These are phyloP conservation scores for Nibea albiflora DNA, from an alignment of 2,113 vertebrate species.

Conservation along the genomic window DNA sequence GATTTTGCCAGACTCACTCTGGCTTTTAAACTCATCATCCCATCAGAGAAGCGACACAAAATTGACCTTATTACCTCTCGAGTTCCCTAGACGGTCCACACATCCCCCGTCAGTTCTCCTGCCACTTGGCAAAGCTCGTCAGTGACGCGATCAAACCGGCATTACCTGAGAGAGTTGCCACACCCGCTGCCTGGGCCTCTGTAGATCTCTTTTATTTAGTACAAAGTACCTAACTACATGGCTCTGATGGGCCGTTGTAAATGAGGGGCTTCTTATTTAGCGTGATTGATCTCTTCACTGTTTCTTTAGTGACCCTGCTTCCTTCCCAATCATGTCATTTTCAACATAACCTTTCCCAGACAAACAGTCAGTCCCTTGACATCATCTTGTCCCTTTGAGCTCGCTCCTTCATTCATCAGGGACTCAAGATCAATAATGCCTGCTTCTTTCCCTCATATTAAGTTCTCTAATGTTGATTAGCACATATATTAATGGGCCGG, in stretches of 20 bases:
- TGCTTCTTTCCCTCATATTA: background rate
- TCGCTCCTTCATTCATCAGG: constrained; percentile 18
- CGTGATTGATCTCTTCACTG: constrained; percentile 12
- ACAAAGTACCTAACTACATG: constrained; percentile 18
- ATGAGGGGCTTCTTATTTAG: background rate
- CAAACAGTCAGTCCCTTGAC: constrained; percentile 32
- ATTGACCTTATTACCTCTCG: constrained; percentile 44
- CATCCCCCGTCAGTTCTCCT: constrained; percentile 22
- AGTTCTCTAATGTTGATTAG: background rate
- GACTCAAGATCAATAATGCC: constrained; percentile 12
- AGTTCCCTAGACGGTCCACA: constrained; percentile 24
- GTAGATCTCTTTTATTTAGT: constrained; percentile 11
- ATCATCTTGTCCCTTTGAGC: constrained; percentile 16
- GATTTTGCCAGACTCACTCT: constrained; percentile 52
- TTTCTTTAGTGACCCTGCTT: background rate
- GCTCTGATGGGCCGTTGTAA: background rate
- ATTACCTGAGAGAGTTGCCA: constrained; percentile 49
- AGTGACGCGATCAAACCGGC: constrained; percentile 45
- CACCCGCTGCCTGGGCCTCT: constrained; percentile 5
- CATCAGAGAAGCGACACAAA: constrained; percentile 54
- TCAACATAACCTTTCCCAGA: constrained; percentile 17
- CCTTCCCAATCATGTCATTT: background rate
- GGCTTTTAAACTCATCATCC: constrained; percentile 64
- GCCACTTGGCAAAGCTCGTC: constrained; percentile 39
- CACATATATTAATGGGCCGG: background rate